Evolutionary conservation across 2,888 invertebrate genomes (phyloP), one percentile per base, ranked within the genome.

Genomic region (Gortyna flavago): DNA sequence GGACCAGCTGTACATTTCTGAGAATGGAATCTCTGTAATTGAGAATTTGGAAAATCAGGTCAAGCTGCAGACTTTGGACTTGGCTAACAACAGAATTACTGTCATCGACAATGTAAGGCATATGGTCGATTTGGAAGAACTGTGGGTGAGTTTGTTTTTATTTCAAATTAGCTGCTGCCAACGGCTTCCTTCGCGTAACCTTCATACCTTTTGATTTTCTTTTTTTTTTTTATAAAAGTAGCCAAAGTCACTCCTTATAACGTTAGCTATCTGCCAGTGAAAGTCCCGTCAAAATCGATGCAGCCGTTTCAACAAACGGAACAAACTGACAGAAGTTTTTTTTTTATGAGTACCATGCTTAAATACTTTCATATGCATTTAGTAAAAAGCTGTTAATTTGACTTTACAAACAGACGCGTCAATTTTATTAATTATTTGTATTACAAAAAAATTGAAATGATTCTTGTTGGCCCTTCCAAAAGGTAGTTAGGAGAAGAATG

Each of bases 1-100:
- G 80, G 98, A 98, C 70, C 99, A 99, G 92, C 94, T 99, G 25
- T 99, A 99, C 93, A 92, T 99, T 81, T 99, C 99, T 0, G 99
- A 99, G 94, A 99, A 99, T 96, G 99, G 99, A 13, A 97, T 99
- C 59, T 97, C 97, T 5, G 92, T 90, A 0, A 98, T 99, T 79
- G 98, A 99, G 92, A 98, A 98, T 81, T 93, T 99, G 84, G 97
- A 97, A 0, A 96, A 96, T 75, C 98, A 98, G 91, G 94, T 94
- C 7, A 97, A 97, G 57, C 91, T 99, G 74, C 97, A 98, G 84
- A 99, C 99, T 0, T 95, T 99, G 77, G 99, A 99, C 95, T 93
- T 99, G 88, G 99, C 99, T 0, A 97, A 98, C 88, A 99, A 99
- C 94, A 97, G 98, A 91, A 98, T 99, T 38, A 97, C 97, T 59